Evolutionary conservation across 92 coral and sea anemone species (phyloP).

Genomic region (Parazoanthus atlanticus): DNA sequence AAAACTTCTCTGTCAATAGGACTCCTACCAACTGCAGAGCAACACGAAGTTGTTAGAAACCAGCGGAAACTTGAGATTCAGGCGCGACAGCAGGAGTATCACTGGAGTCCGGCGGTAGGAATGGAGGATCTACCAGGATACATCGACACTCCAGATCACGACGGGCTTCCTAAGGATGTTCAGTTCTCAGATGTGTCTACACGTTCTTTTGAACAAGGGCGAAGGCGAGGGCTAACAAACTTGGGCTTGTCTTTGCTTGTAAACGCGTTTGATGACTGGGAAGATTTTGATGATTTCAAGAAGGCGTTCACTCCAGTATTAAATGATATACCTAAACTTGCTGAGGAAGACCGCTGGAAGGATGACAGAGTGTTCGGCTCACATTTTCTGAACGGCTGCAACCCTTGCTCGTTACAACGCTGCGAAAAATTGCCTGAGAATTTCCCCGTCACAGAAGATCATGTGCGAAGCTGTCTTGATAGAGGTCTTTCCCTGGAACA

Average conservation of each 20-base stretch:
- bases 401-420: constrained; percentile 70
- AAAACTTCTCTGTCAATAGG: background rate
- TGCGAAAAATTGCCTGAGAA: constrained; percentile 65
- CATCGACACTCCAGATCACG: constrained; percentile 50
- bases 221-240: constrained; percentile 56
- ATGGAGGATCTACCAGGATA: constrained; percentile 71
- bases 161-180: constrained; percentile 65
- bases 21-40: constrained; percentile 56
- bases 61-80: constrained; percentile 70
- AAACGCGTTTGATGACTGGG: constrained; percentile 69
- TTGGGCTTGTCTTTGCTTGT: constrained; percentile 59
- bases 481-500: constrained; percentile 59
- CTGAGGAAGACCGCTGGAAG: constrained; percentile 62
- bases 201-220: constrained; percentile 57
- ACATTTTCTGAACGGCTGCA: constrained; percentile 73
- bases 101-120: constrained; percentile 65
- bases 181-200: constrained; percentile 68
- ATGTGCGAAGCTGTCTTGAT: constrained; percentile 62
- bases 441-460: constrained; percentile 71
- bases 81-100: constrained; percentile 60
- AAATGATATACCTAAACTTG: constrained; percentile 45
- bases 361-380: constrained; percentile 77
- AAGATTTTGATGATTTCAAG: constrained; percentile 47
- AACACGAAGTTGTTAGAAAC: constrained; percentile 63
- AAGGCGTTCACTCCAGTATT: constrained; percentile 47